Base-by-base conservation (phyloP, 2,113 vertebrate species). In the Pangasianodon gigas region DNA sequence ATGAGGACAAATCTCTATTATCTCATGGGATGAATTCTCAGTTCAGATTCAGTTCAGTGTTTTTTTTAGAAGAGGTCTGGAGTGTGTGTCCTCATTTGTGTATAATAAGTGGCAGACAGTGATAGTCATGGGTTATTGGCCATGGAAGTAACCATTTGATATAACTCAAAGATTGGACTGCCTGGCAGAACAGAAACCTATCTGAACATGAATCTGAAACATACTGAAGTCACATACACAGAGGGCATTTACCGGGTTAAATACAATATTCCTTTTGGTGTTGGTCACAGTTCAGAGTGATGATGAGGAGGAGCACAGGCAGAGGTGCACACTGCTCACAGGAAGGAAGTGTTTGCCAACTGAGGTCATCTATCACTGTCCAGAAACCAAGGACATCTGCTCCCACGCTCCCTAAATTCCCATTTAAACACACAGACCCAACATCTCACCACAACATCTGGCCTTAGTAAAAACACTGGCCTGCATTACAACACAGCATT, bases 341-440 rank as follows among this genome's bases (percentile, higher is more conserved):
- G 91, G 91, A 93, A 92, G 90, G 91, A 93, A 91, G 88, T 85
- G 79, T 86, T 89, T 80, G 69, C 84, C 88, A 91, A 92, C 87
- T 91, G 90, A 93, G 83, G 32, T 91, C 87, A 92, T 93, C 87
- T 52, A 90, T 92, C 91, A 90, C 46, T 54, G 75, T 54, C 88
- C 54, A 48, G 67, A 80, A 85, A 86, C 80, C 48, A 85, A 52
- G 52, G 87, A 88, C 90, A 90, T 92, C 87, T 90, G 86, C 51
- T 79, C 84, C 77, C 85, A 86, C 85, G 52, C 86, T 85, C 60
- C 75, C 71, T 58, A 85, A 84, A 88, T 79, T 88, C 56, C 87
- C 65, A 56, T 85, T 88, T 81, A 90, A 67, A 87, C 41, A 71
- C 87, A 81, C 69, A 83, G 71, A 77, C 79, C 87, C 84, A 41